These are phyloP conservation scores for Himalopsyche japonica DNA, from an alignment of 2,888 invertebrate genomes.

Conservation along the genomic window DNA sequence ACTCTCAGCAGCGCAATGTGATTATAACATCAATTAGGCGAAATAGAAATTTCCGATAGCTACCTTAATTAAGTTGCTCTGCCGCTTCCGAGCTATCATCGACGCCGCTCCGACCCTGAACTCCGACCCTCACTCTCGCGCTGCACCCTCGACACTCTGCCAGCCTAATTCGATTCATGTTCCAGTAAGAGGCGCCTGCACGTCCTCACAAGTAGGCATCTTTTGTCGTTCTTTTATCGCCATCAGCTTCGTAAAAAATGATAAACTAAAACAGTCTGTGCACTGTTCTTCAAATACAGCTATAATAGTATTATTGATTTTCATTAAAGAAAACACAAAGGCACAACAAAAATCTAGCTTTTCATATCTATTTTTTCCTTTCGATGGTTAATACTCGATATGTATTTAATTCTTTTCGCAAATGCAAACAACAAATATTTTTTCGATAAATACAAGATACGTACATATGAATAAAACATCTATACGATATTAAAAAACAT, in stretches of 20 bases:
- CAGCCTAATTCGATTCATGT: slow-evolving; percentile 1
- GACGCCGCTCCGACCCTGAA: slow-evolving; percentile 32
- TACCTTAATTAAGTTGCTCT: slow-evolving; percentile 38
- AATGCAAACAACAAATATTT: too few species aligned
- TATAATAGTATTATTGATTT: too few species aligned
- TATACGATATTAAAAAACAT: too few species aligned
- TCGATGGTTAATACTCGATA: too few species aligned
- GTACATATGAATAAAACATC: too few species aligned
- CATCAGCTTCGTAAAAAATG: not conserved
- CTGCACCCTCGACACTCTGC: slow-evolving; percentile 7
- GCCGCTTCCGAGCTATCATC: slow-evolving; percentile 34
- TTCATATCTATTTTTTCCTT: too few species aligned
- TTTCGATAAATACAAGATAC: too few species aligned
- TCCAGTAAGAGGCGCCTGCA: not conserved
- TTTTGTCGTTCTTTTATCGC: not conserved
- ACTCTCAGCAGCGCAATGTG: slow-evolving; percentile 32
- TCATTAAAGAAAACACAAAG: too few species aligned
- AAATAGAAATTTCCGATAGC: slow-evolving; percentile 42
- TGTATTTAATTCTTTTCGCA: too few species aligned
- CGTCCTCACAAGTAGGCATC: not conserved
- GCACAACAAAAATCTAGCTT: too few species aligned
- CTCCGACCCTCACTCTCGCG: slow-evolving; percentile 13
- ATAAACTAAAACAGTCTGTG: not conserved
- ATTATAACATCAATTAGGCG: slow-evolving; percentile 37
- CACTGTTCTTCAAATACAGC: not conserved